These are phyloP conservation scores for Pachyramphus minor DNA, from an alignment of 2,113 vertebrate genomes.

Conservation along the genomic window DNA sequence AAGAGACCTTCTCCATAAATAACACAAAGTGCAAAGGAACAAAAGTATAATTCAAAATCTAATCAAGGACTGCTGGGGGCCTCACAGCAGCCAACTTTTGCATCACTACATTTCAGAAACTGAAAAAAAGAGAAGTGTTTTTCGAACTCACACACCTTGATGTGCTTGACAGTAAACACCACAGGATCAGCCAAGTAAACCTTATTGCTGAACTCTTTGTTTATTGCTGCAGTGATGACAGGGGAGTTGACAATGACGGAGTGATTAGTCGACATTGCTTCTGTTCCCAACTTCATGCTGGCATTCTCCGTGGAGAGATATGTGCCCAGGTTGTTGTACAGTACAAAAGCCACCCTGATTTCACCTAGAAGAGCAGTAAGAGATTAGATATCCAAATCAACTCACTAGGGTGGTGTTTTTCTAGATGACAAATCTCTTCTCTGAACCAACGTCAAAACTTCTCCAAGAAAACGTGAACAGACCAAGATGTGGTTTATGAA, in stretches of 20 bases:
- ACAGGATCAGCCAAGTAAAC: slow-evolving; percentile 96
- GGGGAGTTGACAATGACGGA: slow-evolving; percentile 96
- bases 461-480: background rate
- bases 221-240: slow-evolving; percentile 94
- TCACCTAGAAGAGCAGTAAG: slow-evolving; percentile 80
- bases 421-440: background rate
- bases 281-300: slow-evolving; percentile 92
- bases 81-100: background rate
- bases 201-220: slow-evolving; percentile 95
- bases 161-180: slow-evolving; percentile 92
- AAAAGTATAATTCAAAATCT: slow-evolving; percentile 41
- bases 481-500: background rate
- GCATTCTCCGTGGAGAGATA: slow-evolving; percentile 97
- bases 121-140: background rate
- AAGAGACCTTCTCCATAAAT: slow-evolving; percentile 18
- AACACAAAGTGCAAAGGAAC: slow-evolving; percentile 28
- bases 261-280: slow-evolving; percentile 92
- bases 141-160: slow-evolving; percentile 81
- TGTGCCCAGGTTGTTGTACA: slow-evolving; percentile 93
- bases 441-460: background rate
- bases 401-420: background rate
- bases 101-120: background rate
- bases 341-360: slow-evolving; percentile 93
- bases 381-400: background rate
- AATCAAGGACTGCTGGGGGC: slow-evolving; percentile 5